These are phyloP conservation scores for Eugnorisma glareosa DNA, from an alignment of 2,888 invertebrate species.

Conservation along the genomic window DNA sequence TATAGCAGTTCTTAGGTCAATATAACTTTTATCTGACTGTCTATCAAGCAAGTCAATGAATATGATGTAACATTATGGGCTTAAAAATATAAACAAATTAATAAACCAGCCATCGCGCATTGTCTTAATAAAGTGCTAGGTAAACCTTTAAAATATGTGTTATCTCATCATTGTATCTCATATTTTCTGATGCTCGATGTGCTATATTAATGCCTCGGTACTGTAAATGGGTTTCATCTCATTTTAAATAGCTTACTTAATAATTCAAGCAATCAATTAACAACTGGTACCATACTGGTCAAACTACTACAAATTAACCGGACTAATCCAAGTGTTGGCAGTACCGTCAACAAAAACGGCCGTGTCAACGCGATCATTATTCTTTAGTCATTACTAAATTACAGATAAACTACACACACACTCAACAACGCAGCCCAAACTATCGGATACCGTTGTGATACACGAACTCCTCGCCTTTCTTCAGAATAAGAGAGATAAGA, in stretches of 20 bases:
- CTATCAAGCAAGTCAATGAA: neutral
- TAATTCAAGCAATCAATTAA: neutral
- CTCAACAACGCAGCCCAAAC: slow-evolving; percentile 1
- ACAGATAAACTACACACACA: slow-evolving; percentile 20
- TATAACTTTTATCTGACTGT: neutral
- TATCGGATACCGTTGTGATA: slow-evolving; percentile 6
- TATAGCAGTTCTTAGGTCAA: neutral
- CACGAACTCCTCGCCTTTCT: slow-evolving; percentile 47
- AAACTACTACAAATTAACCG: neutral
- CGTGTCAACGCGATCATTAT: slow-evolving; percentile 2
- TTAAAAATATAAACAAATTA: neutral
- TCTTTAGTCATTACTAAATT: slow-evolving; percentile 35
- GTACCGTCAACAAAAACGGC: neutral
- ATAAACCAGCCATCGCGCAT: neutral
- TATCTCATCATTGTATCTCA: neutral
- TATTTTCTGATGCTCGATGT: no score
- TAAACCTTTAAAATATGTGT: neutral
- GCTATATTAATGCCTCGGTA: neutral
- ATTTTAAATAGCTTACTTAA: neutral
- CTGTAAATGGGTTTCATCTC: neutral
- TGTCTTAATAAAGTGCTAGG: neutral
- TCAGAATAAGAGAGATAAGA: slow-evolving; percentile 28
- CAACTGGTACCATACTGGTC: neutral
- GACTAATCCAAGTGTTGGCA: neutral
- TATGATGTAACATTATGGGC: no score